A percentile compares a stretch with the other conserved stretches of the same genome.
Evolutionary conservation across 1,140 invertebrate genomes (phyloP).

Genomic region (Neodiprion fabricii): DNA sequence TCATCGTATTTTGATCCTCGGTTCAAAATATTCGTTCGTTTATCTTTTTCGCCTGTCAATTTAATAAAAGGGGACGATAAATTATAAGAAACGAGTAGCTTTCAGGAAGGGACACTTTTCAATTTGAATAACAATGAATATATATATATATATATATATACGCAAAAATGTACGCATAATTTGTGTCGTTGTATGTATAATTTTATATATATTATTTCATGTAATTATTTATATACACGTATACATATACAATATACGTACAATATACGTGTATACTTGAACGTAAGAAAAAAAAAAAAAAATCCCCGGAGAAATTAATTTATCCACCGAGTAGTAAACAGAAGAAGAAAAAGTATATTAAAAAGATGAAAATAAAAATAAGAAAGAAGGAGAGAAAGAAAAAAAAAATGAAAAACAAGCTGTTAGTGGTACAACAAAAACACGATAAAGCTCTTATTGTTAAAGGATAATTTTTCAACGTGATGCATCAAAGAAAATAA

Average conservation of each 20-base stretch:
- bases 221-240: background rate
- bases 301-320: conserved; percentile 8
- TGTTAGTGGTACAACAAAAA: conserved; percentile 11
- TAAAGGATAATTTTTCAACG: too few relatives aligned
- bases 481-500: too few relatives aligned
- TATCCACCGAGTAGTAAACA: background rate
- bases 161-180: conserved; percentile 8
- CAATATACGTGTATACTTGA: background rate
- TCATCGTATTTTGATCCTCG: too few relatives aligned
- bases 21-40: too few relatives aligned
- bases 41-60: too few relatives aligned
- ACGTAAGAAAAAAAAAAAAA: conserved; percentile 3
- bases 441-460: background rate
- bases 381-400: conserved; percentile 4
- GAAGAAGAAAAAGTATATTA: background rate
- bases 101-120: too few relatives aligned
- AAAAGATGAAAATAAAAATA: background rate
- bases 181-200: background rate
- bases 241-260: too few relatives aligned
- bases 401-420: conserved; percentile 12
- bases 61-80: too few relatives aligned
- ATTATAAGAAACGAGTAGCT: too few relatives aligned
- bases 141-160: background rate
- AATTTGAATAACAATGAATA: background rate
- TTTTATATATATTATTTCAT: background rate